Evolutionary conservation across 2,888 invertebrate species (phyloP), one percentile per base, ranked within the genome.

Genomic region (Busseola fusca): DNA sequence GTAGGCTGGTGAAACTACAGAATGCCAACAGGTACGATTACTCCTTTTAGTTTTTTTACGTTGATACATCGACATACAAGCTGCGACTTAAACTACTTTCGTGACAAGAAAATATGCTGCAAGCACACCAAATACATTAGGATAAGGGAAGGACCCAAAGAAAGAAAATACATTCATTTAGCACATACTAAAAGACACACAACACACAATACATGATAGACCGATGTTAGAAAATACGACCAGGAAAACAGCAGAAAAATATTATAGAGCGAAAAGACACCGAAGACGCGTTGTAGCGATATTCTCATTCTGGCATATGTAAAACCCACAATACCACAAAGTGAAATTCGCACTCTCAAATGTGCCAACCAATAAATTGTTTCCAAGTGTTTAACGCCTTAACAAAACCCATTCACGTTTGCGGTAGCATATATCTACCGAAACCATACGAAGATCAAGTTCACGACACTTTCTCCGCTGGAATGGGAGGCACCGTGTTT

Each of bases 381-480:
- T 0, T n/a, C 10, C 25, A 21, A 54, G 56, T 25, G 16, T 40
- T 30, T 30, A 30, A 57, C n/a, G 34, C 16, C 52, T 25, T 52
- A 50, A 37, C 12, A 65, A 40, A 77, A 45, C 52, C 78, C 40
- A 63, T 63, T 42, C 71, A 78, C 70, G 65, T 65, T 59, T 60
- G 27, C 48, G 14, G 56, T 56, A 63, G 54, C 67, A 25, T 60
- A 12, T 45, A 40, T 42, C 45, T 30, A 64, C 52, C 48, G 63
- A 56, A 66, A 58, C 62, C n/a, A 50, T 64, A 56, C 63, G 56
- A 80, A 80, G 84, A 86, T 87, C 88, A 88, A 86, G 88, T 87
- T 86, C 87, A 87, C 62, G 84, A 81, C 83, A 87, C 88, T 88
- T 88, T 88, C 88, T 80, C 87, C 65, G n/a, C 52, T 2, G 82